Percentiles rank a stretch among this genome's conserved stretches.
These are phyloP conservation scores for Agonopterix arenella DNA, from an alignment of 2,888 invertebrate genomes.

Conservation along the genomic window DNA sequence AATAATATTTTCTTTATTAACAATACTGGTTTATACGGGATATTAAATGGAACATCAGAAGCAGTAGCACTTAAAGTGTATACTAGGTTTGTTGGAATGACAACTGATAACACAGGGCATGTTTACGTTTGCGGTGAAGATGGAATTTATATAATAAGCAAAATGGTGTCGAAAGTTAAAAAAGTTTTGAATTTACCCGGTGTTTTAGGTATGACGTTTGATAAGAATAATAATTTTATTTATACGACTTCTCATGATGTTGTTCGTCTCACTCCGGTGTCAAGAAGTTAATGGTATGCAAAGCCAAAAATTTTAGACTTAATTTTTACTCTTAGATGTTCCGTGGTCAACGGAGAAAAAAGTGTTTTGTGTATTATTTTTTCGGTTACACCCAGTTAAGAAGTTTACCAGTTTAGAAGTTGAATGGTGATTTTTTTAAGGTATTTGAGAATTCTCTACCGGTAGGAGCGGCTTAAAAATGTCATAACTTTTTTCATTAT, in stretches of 20 bases:
- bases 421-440: too few relatives aligned
- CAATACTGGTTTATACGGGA: slow-evolving; percentile 45
- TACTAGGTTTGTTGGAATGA: slow-evolving; percentile 45
- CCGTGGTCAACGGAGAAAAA: too few relatives aligned
- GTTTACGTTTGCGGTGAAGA: slow-evolving; percentile 53
- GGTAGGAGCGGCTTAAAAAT: too few relatives aligned
- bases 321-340: too few relatives aligned
- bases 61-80: slow-evolving; percentile 33
- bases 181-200: slow-evolving; percentile 42
- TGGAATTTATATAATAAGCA: slow-evolving; percentile 48
- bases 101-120: slow-evolving; percentile 40
- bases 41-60: slow-evolving; percentile 24
- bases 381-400: too few relatives aligned
- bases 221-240: slow-evolving; percentile 47
- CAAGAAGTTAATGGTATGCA: background rate
- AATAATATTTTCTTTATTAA: slow-evolving; percentile 53
- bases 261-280: slow-evolving; percentile 30
- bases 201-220: slow-evolving; percentile 52
- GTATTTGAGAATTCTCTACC: too few relatives aligned
- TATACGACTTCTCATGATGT: slow-evolving; percentile 59
- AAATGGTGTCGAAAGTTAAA: slow-evolving; percentile 42
- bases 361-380: too few relatives aligned
- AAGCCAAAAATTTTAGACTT: too few relatives aligned
- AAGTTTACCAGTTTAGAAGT: too few relatives aligned
- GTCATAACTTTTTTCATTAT: too few relatives aligned